Base-by-base conservation (phyloP, 2,888 invertebrate genomes). In the Tinea pellionella region DNA sequence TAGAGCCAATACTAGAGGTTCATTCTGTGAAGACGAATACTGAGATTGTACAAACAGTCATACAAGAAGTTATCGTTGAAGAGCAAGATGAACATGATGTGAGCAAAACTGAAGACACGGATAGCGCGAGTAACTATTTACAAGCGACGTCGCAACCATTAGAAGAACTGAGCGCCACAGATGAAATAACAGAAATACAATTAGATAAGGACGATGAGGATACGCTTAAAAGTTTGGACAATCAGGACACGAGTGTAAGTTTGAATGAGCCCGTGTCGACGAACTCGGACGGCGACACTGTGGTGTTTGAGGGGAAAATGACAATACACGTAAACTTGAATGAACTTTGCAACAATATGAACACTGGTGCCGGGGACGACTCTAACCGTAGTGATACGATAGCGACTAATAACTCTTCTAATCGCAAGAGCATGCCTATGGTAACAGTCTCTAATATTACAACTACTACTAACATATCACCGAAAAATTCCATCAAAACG, bases 391-490 rank as follows among this genome's bases (percentile, higher is more conserved):
- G 77, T 67, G 69, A 74, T 68, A 68, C 65, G 67, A 69, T 63
- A 63, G 60, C 66, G 63, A 70, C 74, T 75, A 80, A 76, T 66
- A 69, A 74, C 63, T 66, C 76, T 67, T 71, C 79, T 83, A 85
- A 80, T 75, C 74, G 70, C 77, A 81, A 80, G 71, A 78, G 83
- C 84, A 87, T 85, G 83, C 80, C 88, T 71, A 84, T 83, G 88
- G 87, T 88, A 87, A 88, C 85, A 79, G 88, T 88, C 70, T 88
- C 88, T 80, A 87, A 88, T 74, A 88, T 88, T 71, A 85, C 81
- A 69, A 88, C 88, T 70, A 88, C 82, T 72, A 82, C 87, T 86
- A 87, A 86, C 74, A 83, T 84, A 68, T 86, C 87, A 75, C 83
- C 86, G 67, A 86, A 85, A 72, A 81, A 76, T 78, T 83, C 85